Conservation (phyloP, 2,113 vertebrate genomes). For the Aphyosemion australe region DNA sequence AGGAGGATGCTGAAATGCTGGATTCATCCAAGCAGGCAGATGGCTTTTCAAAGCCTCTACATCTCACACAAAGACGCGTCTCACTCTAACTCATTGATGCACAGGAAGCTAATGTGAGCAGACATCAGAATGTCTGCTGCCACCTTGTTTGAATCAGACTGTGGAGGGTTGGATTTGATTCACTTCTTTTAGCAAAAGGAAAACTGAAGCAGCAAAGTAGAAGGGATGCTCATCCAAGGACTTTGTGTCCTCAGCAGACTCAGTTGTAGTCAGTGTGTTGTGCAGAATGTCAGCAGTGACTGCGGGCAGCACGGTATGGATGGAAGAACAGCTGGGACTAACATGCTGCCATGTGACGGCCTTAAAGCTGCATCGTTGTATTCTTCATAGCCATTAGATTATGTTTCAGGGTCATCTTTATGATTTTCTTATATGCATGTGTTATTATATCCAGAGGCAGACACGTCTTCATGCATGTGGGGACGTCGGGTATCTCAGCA, state of each 20-base stretch:
- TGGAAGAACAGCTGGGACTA: slow-evolving; percentile 41
- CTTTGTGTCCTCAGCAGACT: slow-evolving; percentile 34
- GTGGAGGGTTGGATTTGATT: background rate
- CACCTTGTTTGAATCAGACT: too few relatives aligned
- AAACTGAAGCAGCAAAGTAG: slow-evolving; percentile 45
- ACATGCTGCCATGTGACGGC: background rate
- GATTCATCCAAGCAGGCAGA: slow-evolving; percentile 12
- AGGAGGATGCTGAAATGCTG: slow-evolving; percentile 25
- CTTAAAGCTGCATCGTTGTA: slow-evolving; percentile 18
- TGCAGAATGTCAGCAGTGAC: slow-evolving; percentile 36
- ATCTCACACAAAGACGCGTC: background rate
- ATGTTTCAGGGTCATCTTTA: background rate
- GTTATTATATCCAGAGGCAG: background rate
- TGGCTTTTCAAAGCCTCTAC: slow-evolving; percentile 7
- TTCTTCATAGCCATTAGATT: background rate
- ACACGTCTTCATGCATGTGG: too few relatives aligned
- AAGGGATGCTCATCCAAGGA: slow-evolving; percentile 51
- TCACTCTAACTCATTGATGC: background rate
- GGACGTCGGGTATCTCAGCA: too few relatives aligned
- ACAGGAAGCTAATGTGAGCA: slow-evolving; percentile 8
- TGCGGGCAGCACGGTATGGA: slow-evolving; percentile 33
- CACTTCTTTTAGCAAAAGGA: slow-evolving; percentile 16
- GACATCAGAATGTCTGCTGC: slow-evolving; percentile 3
- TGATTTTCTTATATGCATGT: background rate
- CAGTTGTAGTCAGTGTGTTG: slow-evolving; percentile 38